Evolutionary conservation across 2,113 vertebrate species (phyloP).

Genomic region (Malurus melanocephalus): DNA sequence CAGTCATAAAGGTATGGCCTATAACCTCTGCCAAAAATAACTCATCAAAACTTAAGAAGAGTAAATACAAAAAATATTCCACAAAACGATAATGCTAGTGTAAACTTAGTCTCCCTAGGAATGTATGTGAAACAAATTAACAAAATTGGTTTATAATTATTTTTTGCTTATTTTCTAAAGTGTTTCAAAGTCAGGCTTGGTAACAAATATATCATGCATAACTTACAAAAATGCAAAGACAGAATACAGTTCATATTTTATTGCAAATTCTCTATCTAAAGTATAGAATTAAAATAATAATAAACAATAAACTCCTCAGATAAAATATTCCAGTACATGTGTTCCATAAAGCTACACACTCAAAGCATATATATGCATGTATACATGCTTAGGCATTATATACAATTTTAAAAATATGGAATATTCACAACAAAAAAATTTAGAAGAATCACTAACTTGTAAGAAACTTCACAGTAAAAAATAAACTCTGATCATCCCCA

Average conservation of each 20-base stretch:
- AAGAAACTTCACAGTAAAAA: background rate
- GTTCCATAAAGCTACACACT: background rate
- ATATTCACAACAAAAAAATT: background rate
- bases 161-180: background rate
- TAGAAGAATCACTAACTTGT: background rate
- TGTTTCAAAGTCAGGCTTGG: background rate
- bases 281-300: background rate
- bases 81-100: background rate
- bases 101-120: background rate
- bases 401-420: background rate
- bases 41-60: background rate
- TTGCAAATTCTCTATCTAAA: background rate
- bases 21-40: background rate
- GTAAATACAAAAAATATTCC: background rate
- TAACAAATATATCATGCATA: background rate
- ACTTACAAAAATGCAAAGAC: background rate
- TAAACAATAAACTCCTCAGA: background rate
- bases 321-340: background rate
- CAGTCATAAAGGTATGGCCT: background rate
- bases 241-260: background rate
- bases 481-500: background rate
- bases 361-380: background rate
- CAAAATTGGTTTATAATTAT: background rate
- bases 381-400: background rate
- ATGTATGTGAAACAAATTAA: background rate